Evolutionary conservation across 2,797 vertebrate species (phyloP), one percentile per base, ranked within the genome.

Genomic region (Moxostoma hubbsi): DNA sequence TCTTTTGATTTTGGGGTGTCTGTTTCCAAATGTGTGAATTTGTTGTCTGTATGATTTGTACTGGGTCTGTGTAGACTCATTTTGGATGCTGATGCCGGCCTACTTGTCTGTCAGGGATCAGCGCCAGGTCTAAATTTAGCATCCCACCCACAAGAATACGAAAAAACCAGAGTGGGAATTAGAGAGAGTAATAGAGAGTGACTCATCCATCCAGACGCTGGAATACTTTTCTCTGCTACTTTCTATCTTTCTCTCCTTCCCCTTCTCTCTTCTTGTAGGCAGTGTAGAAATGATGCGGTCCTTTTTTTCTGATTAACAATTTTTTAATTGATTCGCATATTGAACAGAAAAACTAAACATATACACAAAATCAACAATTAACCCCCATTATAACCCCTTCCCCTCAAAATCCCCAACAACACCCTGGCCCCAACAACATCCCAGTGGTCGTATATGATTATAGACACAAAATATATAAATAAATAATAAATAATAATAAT

Each of bases 61-160:
- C 2, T 12, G 53, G 7, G 13, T 64, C 7, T 61, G 68, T 65
- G 36, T 18, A 72, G 66, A 43, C 70, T 85, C 63, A 85, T 82
- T 86, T 79, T 86, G 83, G 86, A 85, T 84, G 82, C 85, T 88
- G 84, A 87, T 87, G 86, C 89, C 90, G 89, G 86, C 88, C 87
- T 92, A 84, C 90, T 90, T 91, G 89, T 90, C 87, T 88, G 77
- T 88, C 89, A 89, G 88, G 90, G 89, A 90, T 88, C 83, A 67
- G 63, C 87, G 91, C 89, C 91, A 91, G 88, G 54, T 87, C 94
- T 94, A 93, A 92, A 94, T 93, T 90, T 94, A 95, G 92, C 92
- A 85, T 81, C 59, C 57, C 50, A 55, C 49, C 54, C 1, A 57
- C 87, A 89, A 90, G 90, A 93, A 92, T 90, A 91, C 79, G 82